Percentiles rank a stretch among this genome's conserved stretches.
Evolutionary conservation across 1,140 invertebrate species (phyloP).

Genomic region (Panagrolaimus sp.): DNA sequence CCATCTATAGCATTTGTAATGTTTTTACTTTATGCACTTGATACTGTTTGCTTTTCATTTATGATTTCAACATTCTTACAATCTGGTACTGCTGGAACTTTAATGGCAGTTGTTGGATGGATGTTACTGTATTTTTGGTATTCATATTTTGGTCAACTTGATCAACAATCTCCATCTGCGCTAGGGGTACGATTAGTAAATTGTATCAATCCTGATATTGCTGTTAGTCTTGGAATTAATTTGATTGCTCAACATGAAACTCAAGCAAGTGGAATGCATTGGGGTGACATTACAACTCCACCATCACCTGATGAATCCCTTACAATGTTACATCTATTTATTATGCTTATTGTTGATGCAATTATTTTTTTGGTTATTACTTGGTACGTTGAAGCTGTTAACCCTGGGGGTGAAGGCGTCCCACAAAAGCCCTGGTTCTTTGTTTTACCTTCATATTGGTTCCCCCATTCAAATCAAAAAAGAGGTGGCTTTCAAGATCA

Average conservation of each 20-base stretch:
- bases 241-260: conserved; percentile 43
- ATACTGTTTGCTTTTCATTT: conserved; percentile 67
- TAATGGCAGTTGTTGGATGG: conserved; percentile 44
- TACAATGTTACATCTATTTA: conserved; percentile 58
- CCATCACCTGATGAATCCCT: conserved; percentile 41
- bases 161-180: conserved; percentile 35
- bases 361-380: conserved; percentile 68
- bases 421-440: conserved; percentile 48
- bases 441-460: conserved; percentile 65
- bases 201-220: conserved; percentile 47
- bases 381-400: conserved; percentile 68
- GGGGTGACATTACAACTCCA: conserved; percentile 26
- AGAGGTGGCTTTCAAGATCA: conserved; percentile 19
- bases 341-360: conserved; percentile 66
- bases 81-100: conserved; percentile 60
- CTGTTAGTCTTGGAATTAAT: conserved; percentile 35
- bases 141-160: conserved; percentile 38
- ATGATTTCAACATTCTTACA: conserved; percentile 68
- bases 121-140: conserved; percentile 52
- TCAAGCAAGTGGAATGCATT: conserved; percentile 43
- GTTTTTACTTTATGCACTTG: conserved; percentile 64
- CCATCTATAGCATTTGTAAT: conserved; percentile 61
- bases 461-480: conserved; percentile 63
- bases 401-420: conserved; percentile 61
- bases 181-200: conserved; percentile 34